Evolutionary conservation across 2,797 vertebrate genomes (phyloP).

Genomic region (Garrulus glandarius): DNA sequence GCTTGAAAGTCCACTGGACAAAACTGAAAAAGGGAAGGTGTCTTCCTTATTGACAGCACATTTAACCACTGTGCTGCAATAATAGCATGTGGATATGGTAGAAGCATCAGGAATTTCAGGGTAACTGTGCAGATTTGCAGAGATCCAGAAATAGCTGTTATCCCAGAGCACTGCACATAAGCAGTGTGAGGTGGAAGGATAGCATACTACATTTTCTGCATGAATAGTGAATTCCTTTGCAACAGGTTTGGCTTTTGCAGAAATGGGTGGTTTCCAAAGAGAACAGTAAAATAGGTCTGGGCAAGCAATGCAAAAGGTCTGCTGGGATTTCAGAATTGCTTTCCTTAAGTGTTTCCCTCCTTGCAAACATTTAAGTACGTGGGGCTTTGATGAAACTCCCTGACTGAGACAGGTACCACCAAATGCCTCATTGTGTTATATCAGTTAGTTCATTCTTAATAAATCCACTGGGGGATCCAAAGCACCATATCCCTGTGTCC

Average conservation of each 20-base stretch:
- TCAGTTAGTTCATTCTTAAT: not conserved
- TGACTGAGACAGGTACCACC: not conserved
- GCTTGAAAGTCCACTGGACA: not conserved
- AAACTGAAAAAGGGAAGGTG: not conserved
- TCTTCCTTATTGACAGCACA: not conserved
- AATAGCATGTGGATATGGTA: rapidly evolving
- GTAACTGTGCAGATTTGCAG: not conserved
- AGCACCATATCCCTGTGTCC: not conserved
- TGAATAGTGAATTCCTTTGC: not conserved
- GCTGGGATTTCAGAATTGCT: not conserved
- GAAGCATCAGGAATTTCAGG: not conserved
- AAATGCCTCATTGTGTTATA: not conserved
- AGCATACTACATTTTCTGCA: not conserved
- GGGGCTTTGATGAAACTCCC: not conserved
- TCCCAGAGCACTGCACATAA: not conserved
- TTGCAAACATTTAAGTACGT: not conserved
- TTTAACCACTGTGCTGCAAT: not conserved
- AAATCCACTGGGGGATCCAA: not conserved
- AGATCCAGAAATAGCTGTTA: not conserved
- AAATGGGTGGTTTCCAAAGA: not conserved
- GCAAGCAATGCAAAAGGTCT: not conserved
- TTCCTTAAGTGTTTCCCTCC: not conserved
- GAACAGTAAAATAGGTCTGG: not conserved
- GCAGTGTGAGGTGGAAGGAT: not conserved
- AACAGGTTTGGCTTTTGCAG: conserved; percentile 20